Percentiles rank a stretch among this genome's conserved stretches.
These are phyloP conservation scores for Eulemur rubriventer DNA, from an alignment of 2,797 vertebrate genomes.

Conservation along the genomic window DNA sequence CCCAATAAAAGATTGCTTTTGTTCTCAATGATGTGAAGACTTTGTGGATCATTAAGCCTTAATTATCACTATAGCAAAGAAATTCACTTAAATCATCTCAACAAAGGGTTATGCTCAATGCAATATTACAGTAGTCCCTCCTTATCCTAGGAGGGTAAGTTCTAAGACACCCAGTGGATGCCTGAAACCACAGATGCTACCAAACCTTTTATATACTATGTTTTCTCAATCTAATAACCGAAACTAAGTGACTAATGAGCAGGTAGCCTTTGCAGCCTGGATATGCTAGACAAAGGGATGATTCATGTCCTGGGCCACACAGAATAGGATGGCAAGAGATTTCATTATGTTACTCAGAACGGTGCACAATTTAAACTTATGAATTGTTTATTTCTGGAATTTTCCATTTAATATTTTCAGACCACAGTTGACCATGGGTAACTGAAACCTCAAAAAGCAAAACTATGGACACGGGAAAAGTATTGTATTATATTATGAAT, in stretches of 20 bases:
- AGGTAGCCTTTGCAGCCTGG: not conserved
- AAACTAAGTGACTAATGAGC: not conserved
- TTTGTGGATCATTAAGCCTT: not conserved
- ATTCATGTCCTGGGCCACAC: not conserved
- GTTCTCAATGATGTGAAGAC: not conserved
- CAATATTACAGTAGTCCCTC: not conserved
- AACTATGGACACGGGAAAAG: not conserved
- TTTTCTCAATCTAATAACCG: not conserved
- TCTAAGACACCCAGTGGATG: not conserved
- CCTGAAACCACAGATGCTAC: not conserved
- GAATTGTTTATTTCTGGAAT: not conserved
- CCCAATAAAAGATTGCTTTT: not conserved
- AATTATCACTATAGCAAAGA: not conserved
- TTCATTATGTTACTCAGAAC: not conserved
- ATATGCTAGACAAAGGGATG: not conserved
- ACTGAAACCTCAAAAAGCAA: not conserved
- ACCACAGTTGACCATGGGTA: not conserved
- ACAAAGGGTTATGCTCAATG: not conserved
- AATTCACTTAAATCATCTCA: conserved; percentile 17
- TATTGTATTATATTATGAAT: not conserved
- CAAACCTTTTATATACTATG: not conserved
- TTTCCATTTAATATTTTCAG: not conserved
- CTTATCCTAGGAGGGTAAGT: not conserved
- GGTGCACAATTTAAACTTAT: not conserved
- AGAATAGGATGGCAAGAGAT: not conserved